phyloP scores from a whole-genome alignment of 2,113 vertebrate genomes.

The Gymnocephalus cernua region DNA sequence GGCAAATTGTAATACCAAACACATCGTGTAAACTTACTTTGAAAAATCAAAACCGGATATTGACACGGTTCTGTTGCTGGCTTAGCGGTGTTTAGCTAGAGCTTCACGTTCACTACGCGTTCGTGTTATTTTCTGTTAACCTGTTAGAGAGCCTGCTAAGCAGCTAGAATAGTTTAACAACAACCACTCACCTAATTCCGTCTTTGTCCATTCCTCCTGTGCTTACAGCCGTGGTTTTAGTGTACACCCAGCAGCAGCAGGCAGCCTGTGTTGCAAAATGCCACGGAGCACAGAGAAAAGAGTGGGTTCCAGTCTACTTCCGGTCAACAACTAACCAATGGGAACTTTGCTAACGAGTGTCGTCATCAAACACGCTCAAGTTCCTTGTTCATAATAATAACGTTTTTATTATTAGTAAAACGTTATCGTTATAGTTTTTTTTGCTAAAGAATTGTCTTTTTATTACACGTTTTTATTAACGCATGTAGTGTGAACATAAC shows the following conservation, averaged over 20 bases:
- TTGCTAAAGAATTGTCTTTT: neutral
- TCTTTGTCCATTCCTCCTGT: neutral
- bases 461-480: neutral
- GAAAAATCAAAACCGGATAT: constrained; percentile 59
- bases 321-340: constrained; percentile 69
- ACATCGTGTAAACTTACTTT: constrained; percentile 40
- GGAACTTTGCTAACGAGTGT: constrained; percentile 1
- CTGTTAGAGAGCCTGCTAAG: neutral
- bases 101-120: constrained; percentile 21
- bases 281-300: constrained; percentile 80
- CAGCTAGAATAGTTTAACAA: neutral
- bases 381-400: constrained; percentile 32
- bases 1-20: neutral
- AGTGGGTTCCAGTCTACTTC: constrained; percentile 66
- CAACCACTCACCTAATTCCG: constrained; percentile 46
- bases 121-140: constrained; percentile 13
- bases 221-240: neutral
- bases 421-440: neutral
- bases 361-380: constrained; percentile 64
- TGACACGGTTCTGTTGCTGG: neutral
- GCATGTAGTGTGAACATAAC: neutral
- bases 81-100: constrained; percentile 33
- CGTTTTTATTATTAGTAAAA: neutral
- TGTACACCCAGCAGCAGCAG: neutral
- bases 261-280: constrained; percentile 52